These are phyloP conservation scores for Neogale vison DNA, from an alignment of 2,113 vertebrate species.

Conservation along the genomic window DNA sequence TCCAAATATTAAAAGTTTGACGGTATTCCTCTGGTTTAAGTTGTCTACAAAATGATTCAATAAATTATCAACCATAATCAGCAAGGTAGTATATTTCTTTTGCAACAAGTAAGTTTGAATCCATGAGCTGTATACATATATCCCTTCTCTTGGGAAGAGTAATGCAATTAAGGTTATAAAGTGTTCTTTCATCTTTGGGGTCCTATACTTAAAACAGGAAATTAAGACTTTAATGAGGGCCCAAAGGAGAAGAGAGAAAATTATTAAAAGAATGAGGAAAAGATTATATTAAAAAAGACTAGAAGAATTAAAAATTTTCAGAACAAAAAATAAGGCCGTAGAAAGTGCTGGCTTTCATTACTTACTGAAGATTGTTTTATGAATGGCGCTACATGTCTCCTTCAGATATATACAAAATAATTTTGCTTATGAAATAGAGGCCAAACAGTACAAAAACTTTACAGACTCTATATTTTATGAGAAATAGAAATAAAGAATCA, in stretches of 20 bases:
- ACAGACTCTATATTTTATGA: not conserved
- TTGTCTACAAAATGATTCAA: not conserved
- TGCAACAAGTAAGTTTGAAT: not conserved
- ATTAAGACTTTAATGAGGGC: conserved; percentile 45
- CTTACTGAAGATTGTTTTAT: not conserved
- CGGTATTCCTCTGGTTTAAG: not conserved
- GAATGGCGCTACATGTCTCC: not conserved
- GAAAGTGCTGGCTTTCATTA: not conserved
- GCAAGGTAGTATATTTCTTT: not conserved
- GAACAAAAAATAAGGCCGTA: not conserved
- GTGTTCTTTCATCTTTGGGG: conserved; percentile 46
- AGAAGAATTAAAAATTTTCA: not conserved
- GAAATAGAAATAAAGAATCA: not conserved
- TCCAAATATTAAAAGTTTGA: not conserved
- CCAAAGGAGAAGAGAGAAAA: not conserved
- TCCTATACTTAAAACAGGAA: conserved; percentile 39
- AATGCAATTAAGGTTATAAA: conserved; percentile 63
- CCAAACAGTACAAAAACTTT: not conserved
- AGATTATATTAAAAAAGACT: not conserved
- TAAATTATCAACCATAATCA: conserved; percentile 8
- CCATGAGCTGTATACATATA: not conserved
- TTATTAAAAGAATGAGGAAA: not conserved
- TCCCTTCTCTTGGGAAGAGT: not conserved
- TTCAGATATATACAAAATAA: not conserved
- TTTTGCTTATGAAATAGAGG: not conserved